These are phyloP conservation scores for Liopterus haemorrhoidalis DNA, from an alignment of 2,888 invertebrate genomes.

Conservation along the genomic window DNA sequence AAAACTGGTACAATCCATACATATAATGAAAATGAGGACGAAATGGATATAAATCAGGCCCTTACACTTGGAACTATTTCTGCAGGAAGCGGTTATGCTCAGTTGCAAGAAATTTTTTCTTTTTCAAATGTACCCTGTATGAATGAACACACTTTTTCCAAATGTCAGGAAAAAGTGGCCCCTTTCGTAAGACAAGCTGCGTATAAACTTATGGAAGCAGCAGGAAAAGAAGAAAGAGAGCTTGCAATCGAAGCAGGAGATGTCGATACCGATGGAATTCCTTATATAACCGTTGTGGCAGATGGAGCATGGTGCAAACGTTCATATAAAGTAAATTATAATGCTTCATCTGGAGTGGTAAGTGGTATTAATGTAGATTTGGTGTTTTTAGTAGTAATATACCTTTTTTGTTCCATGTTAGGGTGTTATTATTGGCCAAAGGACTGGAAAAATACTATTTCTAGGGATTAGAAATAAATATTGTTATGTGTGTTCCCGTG, in stretches of 20 bases:
- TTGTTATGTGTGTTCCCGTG: conserved; percentile 7
- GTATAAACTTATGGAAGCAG: conserved; percentile 4
- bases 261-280: conserved; percentile 5
- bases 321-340: conserved; percentile 10
- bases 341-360: conserved; percentile 7
- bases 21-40: neutral
- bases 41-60: conserved; percentile 2
- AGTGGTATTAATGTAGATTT: neutral
- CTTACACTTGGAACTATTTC: conserved; percentile 1
- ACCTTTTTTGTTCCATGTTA: neutral
- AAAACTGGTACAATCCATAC: no score
- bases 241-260: conserved; percentile 9
- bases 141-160: conserved; percentile 7
- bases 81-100: conserved; percentile 4
- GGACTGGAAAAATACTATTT: conserved; percentile 8
- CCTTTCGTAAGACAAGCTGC: neutral
- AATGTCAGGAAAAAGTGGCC: conserved; percentile 3
- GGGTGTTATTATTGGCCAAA: conserved; percentile 9
- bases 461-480: conserved; percentile 11
- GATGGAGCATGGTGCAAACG: conserved; percentile 12
- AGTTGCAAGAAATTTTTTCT: conserved; percentile 2
- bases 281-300: conserved; percentile 9
- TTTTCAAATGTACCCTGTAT: conserved; percentile 4
- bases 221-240: conserved; percentile 5
- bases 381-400: neutral